Evolutionary conservation across 2,888 invertebrate genomes (phyloP), one percentile per base, ranked within the genome.

Genomic region (Trichopria drosophilae): DNA sequence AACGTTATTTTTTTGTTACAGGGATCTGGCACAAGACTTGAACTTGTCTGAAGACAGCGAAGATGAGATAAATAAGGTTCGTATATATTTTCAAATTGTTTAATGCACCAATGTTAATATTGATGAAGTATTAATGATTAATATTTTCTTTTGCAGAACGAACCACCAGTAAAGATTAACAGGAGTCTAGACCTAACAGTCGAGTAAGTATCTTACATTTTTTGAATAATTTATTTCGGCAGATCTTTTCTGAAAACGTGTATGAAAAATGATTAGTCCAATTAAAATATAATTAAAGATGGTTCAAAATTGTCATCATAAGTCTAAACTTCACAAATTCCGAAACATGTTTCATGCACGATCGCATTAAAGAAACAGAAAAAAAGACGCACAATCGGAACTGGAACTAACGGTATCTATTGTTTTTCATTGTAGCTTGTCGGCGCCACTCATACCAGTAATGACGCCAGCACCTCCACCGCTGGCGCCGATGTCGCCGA

Each of bases 21-120:
- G 82, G 43, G 79, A 80, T 64, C 73, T 84, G 59, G 73, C 80
- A 63, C 84, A 84, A 72, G 89, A 90, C 77, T 80, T 90, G 62
- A 84, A 84, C 53, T 75, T 90, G 51, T 88, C 90, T 13, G 90
- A 81, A 57, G 80, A 89, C 72, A 90, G 89, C 67, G 90, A 90
- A 63, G 89, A 90, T 67, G 88, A 89, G 47, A 73, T 74, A 20
- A 75, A 28, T 42, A 72, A 74, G 71, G 73, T 74, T 58, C n/a
- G n/a, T n/a, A n/a, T n/a, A n/a, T n/a, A n/a, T n/a, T n/a, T n/a
- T n/a, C n/a, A n/a, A n/a, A n/a, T n/a, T n/a, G n/a, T n/a, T n/a
- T n/a, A 47, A 47, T 3, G 23, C 45, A 9, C 46, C 49, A 15
- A 53, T 42, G 36, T 42, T 39, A 24, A 10, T 9, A 13, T 4